phyloP scores from a whole-genome alignment of 2,797 vertebrate genomes.

The Echiichthys vipera region DNA sequence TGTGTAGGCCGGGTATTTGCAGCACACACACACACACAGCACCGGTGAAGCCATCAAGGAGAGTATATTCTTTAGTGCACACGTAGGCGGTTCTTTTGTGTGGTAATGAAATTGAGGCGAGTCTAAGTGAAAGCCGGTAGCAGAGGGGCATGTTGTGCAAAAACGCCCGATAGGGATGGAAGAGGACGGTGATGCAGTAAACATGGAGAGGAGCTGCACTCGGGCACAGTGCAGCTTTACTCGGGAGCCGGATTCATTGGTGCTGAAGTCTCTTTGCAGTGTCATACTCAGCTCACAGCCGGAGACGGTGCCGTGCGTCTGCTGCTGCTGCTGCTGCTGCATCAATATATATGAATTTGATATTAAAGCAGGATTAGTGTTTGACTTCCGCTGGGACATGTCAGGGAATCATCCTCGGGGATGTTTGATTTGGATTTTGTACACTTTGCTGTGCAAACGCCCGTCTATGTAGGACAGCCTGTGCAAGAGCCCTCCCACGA shows the following conservation, averaged over 20 bases:
- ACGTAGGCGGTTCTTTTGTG: conserved; percentile 66
- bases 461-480: conserved; percentile 23
- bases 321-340: conserved; percentile 14
- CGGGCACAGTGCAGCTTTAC: not conserved
- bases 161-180: not conserved
- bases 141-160: conserved; percentile 14
- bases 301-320: conserved; percentile 10
- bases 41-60: conserved; percentile 40
- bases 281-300: conserved; percentile 34
- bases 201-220: not conserved
- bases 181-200: conserved; percentile 20
- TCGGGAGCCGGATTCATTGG: not conserved
- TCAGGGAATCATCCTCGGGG: conserved; percentile 45
- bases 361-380: conserved; percentile 52
- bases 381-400: conserved; percentile 49
- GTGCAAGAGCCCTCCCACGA: conserved; percentile 17
- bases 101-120: conserved; percentile 60
- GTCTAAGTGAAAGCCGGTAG: conserved; percentile 39
- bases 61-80: conserved; percentile 41
- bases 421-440: conserved; percentile 34
- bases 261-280: conserved; percentile 8
- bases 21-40: conserved; percentile 9
- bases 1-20: conserved; percentile 45
- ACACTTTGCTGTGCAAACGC: not conserved
- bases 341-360: conserved; percentile 24